phyloP scores from a whole-genome alignment of 2,113 vertebrate genomes.

The Urocitellus parryii region DNA sequence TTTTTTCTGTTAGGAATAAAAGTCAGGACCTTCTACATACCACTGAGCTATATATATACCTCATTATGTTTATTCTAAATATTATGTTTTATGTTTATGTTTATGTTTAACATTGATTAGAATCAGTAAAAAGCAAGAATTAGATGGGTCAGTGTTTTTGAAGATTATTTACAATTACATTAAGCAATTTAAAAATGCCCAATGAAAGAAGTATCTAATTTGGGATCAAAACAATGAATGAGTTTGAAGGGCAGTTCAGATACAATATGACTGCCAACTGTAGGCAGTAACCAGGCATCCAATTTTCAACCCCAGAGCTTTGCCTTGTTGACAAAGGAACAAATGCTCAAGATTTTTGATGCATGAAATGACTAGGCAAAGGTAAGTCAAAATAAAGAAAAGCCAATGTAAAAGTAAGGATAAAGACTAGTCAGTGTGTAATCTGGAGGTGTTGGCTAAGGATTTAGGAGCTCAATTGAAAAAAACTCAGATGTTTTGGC shows the following conservation, averaged over 20 bases:
- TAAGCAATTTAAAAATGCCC: conserved; percentile 13
- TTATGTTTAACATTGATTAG: not conserved
- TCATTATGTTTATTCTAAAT: not conserved
- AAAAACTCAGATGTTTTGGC: conserved; percentile 27
- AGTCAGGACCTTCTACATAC: no score
- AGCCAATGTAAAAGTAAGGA: not conserved
- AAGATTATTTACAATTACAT: conserved; percentile 17
- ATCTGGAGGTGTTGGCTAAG: not conserved
- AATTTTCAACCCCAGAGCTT: not conserved
- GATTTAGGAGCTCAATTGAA: not conserved
- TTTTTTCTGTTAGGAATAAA: not conserved
- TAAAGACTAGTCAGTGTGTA: not conserved
- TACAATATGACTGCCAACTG: not conserved
- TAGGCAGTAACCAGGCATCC: not conserved
- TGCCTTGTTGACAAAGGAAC: not conserved
- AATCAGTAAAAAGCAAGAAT: not conserved
- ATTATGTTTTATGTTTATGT: no score
- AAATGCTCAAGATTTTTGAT: not conserved
- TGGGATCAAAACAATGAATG: not conserved
- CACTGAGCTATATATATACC: not conserved
- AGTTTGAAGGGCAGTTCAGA: not conserved
- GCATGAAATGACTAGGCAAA: not conserved
- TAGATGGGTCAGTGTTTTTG: not conserved
- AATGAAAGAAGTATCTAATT: not conserved
- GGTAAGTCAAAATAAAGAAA: not conserved